Evolutionary conservation across 2,113 vertebrate species (phyloP).

Genomic region (Cygnus buccinator): DNA sequence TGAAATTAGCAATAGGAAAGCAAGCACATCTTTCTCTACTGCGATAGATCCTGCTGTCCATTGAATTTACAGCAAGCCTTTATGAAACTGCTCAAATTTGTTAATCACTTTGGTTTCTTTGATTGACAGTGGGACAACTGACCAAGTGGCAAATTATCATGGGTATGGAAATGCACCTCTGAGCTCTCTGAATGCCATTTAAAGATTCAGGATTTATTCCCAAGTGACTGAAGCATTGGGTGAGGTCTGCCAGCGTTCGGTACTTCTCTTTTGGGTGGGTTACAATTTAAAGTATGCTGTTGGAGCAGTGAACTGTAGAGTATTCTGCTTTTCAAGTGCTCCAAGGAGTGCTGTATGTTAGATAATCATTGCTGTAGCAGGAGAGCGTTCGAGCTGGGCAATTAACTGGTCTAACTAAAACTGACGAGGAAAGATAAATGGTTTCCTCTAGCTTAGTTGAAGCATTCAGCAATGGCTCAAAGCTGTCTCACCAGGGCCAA

Average conservation of each 20-base stretch:
- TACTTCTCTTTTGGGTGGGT: not conserved
- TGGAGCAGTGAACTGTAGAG: not conserved
- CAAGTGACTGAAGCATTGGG: not conserved
- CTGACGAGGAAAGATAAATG: not conserved
- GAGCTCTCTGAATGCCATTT: not conserved
- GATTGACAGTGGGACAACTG: not conserved
- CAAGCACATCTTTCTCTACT: fast-evolving
- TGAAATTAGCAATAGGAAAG: not conserved
- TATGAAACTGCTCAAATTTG: not conserved
- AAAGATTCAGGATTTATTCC: not conserved
- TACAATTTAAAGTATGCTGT: not conserved
- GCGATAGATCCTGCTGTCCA: not conserved
- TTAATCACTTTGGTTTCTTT: not conserved
- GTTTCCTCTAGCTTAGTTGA: not conserved
- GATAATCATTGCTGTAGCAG: not conserved
- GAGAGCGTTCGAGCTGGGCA: not conserved
- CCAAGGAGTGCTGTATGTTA: not conserved
- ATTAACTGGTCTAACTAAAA: not conserved
- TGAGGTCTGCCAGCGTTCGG: not conserved
- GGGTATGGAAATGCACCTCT: not conserved
- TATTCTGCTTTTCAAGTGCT: not conserved
- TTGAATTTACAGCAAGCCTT: not conserved
- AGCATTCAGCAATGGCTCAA: not conserved
- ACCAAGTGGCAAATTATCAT: not conserved
- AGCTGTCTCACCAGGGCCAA: not conserved